A percentile compares a stretch with the other conserved stretches of the same genome.
Conservation (phyloP, 2,113 vertebrate species). For the Echinops telfairi region DNA sequence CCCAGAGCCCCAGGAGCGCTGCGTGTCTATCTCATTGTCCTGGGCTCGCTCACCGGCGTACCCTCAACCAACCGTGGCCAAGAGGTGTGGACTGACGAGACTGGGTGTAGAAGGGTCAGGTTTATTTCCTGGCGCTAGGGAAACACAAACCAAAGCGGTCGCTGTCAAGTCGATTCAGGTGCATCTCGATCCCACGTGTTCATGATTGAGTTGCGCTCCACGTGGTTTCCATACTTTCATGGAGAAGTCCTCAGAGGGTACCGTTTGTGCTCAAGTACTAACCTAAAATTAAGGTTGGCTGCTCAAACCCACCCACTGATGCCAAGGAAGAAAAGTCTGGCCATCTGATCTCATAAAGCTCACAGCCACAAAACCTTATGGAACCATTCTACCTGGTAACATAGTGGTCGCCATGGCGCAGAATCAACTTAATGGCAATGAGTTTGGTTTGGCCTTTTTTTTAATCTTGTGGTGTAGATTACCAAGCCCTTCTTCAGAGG, state of each 20-base stretch:
- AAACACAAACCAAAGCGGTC: background rate
- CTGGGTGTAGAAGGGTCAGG: background rate
- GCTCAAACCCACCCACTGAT: background rate
- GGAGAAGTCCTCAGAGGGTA: background rate
- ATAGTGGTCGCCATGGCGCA: background rate
- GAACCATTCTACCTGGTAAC: background rate
- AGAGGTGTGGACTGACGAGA: background rate
- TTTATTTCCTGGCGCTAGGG: background rate
- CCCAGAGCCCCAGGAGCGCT: background rate
- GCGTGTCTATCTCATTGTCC: background rate
- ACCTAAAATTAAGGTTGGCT: background rate
- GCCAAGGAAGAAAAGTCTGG: background rate
- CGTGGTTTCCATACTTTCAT: background rate
- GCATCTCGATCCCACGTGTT: background rate
- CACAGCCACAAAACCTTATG: background rate
- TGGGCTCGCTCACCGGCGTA: background rate
- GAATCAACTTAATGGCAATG: background rate
- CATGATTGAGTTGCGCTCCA: background rate
- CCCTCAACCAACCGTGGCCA: background rate
- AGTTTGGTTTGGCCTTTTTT: background rate
- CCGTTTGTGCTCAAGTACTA: background rate
- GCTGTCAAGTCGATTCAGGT: background rate
- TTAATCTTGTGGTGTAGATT: background rate
- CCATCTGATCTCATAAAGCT: background rate
- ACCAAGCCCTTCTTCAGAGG: background rate